Evolutionary conservation across 2,797 vertebrate species (phyloP), one percentile per base, ranked within the genome.

Genomic region (Tenualosa ilisha): DNA sequence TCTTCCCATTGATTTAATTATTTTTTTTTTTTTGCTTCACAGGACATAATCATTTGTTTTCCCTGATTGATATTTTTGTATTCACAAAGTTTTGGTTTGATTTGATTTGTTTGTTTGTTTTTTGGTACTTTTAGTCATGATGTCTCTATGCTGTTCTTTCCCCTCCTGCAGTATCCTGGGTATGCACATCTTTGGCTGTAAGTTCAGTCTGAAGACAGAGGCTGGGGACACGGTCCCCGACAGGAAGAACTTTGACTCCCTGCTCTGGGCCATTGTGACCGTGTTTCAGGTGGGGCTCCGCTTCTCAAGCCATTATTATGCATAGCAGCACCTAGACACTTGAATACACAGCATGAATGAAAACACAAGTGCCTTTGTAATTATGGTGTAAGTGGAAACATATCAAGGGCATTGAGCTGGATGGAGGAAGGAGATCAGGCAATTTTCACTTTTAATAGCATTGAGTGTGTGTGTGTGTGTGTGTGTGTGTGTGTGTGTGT

Each of bases 101-200:
- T 56, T 22, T 22, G 17, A 20, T 56, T 56, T 68, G 24, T 26
- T 68, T 51, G 9, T 31, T 68, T 26, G 3, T 37, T 72, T 26
- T 72, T 15, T 37, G 3, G 2, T 15, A 8, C 59, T 63, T 24
- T 63, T 63, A 24, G 37, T 50, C 24, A 54, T 0, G 26, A 50
- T 31, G 7, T 68, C 31, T 68, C 37, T 63, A 1, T 17, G 4
- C 46, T n/a, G 2, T 15, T 8, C 68, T 20, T 1, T 22, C 63
- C 63, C 26, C 63, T 65, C 72, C 84, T 89, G 82, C 92, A 99
- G 98, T 91, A 99, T 99, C 87, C 95, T 99, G 51, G 98, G 98
- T 89, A 99, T 99, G 98, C 98, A 99, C 86, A 98, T 99, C 89
- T 99, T 99, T 86, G 98, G 98, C 81, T 99, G 98, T 91, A 99